phyloP scores from a whole-genome alignment of 35 echinoderm and acorn worm species.

The Nesometra sesokonis region DNA sequence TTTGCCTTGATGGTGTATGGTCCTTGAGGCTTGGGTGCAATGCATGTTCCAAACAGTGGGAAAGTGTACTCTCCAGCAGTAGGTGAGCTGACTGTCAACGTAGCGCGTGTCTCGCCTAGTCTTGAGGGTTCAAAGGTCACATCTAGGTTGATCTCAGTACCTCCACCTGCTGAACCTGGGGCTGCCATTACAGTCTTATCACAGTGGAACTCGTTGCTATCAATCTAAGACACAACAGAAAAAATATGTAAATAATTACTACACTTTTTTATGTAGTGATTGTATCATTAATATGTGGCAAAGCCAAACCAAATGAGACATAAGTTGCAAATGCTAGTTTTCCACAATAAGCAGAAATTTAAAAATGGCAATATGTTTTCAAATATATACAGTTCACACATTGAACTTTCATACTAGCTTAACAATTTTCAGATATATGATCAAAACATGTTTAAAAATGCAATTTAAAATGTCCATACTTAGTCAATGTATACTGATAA shows the following conservation, averaged over 20 bases:
- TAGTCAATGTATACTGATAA: no score
- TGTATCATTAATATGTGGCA: no score
- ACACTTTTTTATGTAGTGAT: no score
- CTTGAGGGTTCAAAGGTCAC: constrained; percentile 85
- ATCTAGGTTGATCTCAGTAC: constrained; percentile 83
- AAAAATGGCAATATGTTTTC: no score
- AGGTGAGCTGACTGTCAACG: constrained; percentile 51
- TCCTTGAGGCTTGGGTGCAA: constrained; percentile 84
- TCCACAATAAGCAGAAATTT: no score
- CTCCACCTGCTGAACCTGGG: constrained; percentile 90
- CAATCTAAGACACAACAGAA: constrained; percentile 30
- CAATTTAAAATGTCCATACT: no score
- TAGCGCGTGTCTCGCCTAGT: constrained; percentile 76
- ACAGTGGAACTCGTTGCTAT: constrained; percentile 93
- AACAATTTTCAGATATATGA: no score
- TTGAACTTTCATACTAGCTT: no score
- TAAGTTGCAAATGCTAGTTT: no score
- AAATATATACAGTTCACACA: no score
- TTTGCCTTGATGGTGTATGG: constrained; percentile 86
- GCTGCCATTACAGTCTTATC: constrained; percentile 85
- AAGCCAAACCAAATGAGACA: no score
- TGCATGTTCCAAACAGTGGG: constrained; percentile 85
- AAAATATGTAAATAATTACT: neutral
- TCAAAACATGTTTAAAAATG: no score
- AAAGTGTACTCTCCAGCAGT: constrained; percentile 80